Base-by-base conservation (phyloP, 2,888 invertebrate species). In the Dryobota labecula region DNA sequence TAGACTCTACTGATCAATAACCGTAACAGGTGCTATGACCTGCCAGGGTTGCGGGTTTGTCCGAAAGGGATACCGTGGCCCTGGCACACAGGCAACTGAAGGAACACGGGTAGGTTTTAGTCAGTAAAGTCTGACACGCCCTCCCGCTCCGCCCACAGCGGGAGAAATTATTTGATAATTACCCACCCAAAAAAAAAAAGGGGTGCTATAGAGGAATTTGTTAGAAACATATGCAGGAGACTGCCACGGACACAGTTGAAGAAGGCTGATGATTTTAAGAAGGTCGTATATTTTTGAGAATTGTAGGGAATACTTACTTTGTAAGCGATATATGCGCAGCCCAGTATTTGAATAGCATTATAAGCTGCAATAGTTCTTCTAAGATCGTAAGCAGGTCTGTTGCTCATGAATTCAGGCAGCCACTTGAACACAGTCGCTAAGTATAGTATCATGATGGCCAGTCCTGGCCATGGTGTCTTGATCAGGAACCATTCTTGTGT, bases 401-500 rank as follows among this genome's bases (percentile, higher is more conserved):
- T 94, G 73, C 95, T 95, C 98, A 98, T 98, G 86, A 97, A 95
- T 53, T 94, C 94, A 0, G 98, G 98, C 0, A 98, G 97, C 88
- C 97, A 94, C 73, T 96, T 95, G 73, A 96, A 95, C 20, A 98
- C 97, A 71, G 97, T 94, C 73, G 97, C 92, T 63, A 98, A 93
- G 90, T 98, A 98, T 0, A 96, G 77, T 0, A 92, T 87, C 41
- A 97, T 92, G 36, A 98, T 92, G 2, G 90, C 84, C 53, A 97
- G 66, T 0, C 97, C 97, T 0, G 97, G 97, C 95, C 97, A 96
- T n/a, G 98, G 97, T 11, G 97, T 96, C 5, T 96, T 92, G 92
- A 98, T 97, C 67, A 98, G 93, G 56, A 97, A 97, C 97, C 97
- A 97, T 78, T 97, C 96, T 81, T 97, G 96, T 20, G 97, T 97